Base-by-base conservation (phyloP, 2,113 vertebrate genomes). In the Labeo catla region DNA sequence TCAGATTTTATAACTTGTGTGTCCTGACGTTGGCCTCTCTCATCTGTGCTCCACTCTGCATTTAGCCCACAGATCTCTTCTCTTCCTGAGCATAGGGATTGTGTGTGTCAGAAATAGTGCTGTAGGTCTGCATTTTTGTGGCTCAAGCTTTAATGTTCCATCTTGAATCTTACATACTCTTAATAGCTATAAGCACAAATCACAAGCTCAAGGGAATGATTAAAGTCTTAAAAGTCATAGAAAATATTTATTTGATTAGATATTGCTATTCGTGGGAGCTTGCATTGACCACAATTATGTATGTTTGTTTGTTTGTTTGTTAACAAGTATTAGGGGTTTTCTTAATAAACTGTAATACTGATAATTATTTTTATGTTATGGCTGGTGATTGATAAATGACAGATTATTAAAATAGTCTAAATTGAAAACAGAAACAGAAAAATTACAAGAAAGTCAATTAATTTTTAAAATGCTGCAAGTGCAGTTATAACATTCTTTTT, bases 51-150 rank as follows among this genome's bases (percentile, higher is more conserved):
- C 28, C 2, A 19, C 63, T 82, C 81, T 70, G n/a, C 15, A 68
- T 82, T 82, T 82, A 82, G 81, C 65, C 45, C 65, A 36, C 45
- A 70, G 61, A 68, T 52, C 63, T 83, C 50, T 6, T 73, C 50
- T 83, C 49, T 45, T 57, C 49, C 28, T 73, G 10, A 84, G 52
- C 21, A 2, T 50, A 73, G 28, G 23, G 82, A 73, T 52, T 84
- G 47, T 70, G 45, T 50, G 45, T 21, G 63, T 82, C 81, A 70
- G 45, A 36, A 82, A 70, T 70, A 70, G 63, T 68, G 63, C 47
- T 15, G 65, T 63, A 49, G 81, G n/a, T 36, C 15, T 80, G 36
- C 36, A 43, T 43, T 45, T 63, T 80, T 80, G 36, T 63, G 47
- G 13, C 50, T 54, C 16, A 39, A 78, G 52, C 34, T 78, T 15